Evolutionary conservation across 1,140 invertebrate species (phyloP), one percentile per base, ranked within the genome.

Genomic region (Temnothorax curvispinosus): DNA sequence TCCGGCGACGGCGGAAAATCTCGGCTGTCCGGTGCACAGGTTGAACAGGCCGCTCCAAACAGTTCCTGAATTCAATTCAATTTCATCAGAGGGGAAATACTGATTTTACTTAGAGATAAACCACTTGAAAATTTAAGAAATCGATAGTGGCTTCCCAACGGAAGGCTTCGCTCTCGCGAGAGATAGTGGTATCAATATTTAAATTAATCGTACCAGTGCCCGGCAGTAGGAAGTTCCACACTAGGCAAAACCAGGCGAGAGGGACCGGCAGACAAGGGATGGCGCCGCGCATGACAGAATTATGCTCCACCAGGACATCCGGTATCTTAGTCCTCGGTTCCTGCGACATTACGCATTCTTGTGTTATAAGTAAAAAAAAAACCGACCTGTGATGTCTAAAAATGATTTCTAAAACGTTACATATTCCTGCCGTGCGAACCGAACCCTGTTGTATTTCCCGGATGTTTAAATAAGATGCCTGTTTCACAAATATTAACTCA

Each of bases 261-360:
- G 96, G 96, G 5, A 98, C 93, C 9, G 98, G 98, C 89, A 99
- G 95, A 89, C 98, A 97, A 0, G 98, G 98, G 88, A 99, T 98
- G 11, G 98, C 98, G 35, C 97, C 98, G 91, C 97, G 97, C 96
- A 98, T 98, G 88, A 97, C 96, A 0, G 98, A 98, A 76, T 97
- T 97, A 92, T 98, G 97, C 89, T 98, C 98, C 18, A 98, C 97
- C 85, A 98, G 95, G 67, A 97, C 96, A 1, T 96, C 94, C 88
- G 98, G 98, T 88, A 98, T 94, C 93, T 98, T 98, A 94, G 98
- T 97, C 95, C 97, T 98, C 94, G 94, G 97, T 95, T 98, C 97
- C 97, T 98, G 92, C 54, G 18, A 82, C n/a, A 60, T 58, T 58
- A 38, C 41, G 5, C 38, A 7, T 82, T 82, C n/a, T 80, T n/a